Evolutionary conservation across 2,113 vertebrate species (phyloP).

Genomic region (Myrmophylax atrothorax): DNA sequence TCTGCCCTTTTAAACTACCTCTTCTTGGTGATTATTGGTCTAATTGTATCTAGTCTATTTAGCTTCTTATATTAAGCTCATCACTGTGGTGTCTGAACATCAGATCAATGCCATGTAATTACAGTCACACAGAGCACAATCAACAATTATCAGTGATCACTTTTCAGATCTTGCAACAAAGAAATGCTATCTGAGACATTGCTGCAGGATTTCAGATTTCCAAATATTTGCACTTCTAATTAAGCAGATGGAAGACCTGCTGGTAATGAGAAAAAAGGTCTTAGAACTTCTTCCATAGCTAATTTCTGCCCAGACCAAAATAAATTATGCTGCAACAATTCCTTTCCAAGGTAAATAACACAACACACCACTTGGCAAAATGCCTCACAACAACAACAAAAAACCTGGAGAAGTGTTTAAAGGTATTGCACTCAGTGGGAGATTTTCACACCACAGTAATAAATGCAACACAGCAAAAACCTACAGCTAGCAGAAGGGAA

Average conservation of each 20-base stretch:
- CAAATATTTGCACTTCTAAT: slow-evolving; percentile 79
- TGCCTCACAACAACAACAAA: slow-evolving; percentile 32
- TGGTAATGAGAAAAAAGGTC: slow-evolving; percentile 69
- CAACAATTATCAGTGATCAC: slow-evolving; percentile 70
- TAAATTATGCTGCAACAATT: slow-evolving; percentile 71
- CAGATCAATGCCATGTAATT: slow-evolving; percentile 72
- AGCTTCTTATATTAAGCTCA: slow-evolving; percentile 43
- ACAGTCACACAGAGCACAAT: slow-evolving; percentile 68
- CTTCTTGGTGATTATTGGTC: slow-evolving; percentile 54
- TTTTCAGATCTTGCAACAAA: slow-evolving; percentile 72
- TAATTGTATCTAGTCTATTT: slow-evolving; percentile 68
- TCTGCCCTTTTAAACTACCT: slow-evolving; percentile 45
- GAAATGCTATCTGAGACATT: slow-evolving; percentile 57
- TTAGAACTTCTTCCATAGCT: slow-evolving; percentile 72
- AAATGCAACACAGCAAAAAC: slow-evolving; percentile 71
- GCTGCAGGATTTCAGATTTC: slow-evolving; percentile 66
- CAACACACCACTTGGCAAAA: slow-evolving; percentile 59
- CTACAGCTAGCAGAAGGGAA: slow-evolving; percentile 60
- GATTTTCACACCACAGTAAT: slow-evolving; percentile 65
- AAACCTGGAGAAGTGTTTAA: slow-evolving; percentile 50
- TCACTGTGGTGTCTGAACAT: slow-evolving; percentile 56
- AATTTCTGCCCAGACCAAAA: slow-evolving; percentile 63
- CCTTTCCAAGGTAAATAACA: slow-evolving; percentile 70
- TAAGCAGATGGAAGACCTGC: slow-evolving; percentile 78
- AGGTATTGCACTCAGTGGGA: slow-evolving; percentile 69